Evolutionary conservation across 2,888 invertebrate species (phyloP), one percentile per base, ranked within the genome.

Genomic region (Lasioglossum zephyrum): DNA sequence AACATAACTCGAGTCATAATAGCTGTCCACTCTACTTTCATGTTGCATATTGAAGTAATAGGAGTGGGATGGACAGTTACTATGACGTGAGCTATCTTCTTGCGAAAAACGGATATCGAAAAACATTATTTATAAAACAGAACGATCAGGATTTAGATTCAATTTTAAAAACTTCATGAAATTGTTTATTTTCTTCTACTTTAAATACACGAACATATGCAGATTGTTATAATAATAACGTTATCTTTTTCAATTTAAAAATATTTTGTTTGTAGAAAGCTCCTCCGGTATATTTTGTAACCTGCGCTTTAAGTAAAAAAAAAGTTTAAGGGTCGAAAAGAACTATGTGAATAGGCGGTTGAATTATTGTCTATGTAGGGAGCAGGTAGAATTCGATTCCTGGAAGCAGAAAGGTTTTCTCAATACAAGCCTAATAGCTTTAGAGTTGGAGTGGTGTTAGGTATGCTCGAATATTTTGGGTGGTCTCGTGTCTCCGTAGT

Each of bases 351-450:
- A 36, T 75, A 73, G 49, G 39, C 66, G 36, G 57, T 57, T 31
- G 53, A 77, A 77, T 77, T 31, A 53, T 73, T 73, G 53, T 18
- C 26, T 76, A 76, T 11, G 39, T 47, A 57, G 41, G 69, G 73
- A 69, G 49, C 84, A 85, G 84, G 84, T 85, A 84, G 76, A 85
- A 26, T 36, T 85, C 44, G 49, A 57, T 85, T 79, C 84, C 41
- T 74, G 73, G 84, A 84, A 84, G 53, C 44, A 73, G 73, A 73
- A 49, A 70, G 77, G 77, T 79, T 77, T 77, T 36, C 74, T 74
- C 69, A 77, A 73, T 83, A 83, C 66, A 66, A 69, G 49, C 57
- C 69, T 73, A 79, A 79, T 79, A 84, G 53, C 39, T 73, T 69
- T 69, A 36, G 22, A 81, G 69, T 84, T 77, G 73, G 49, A 73